These are phyloP conservation scores for Wasmannia auropunctata DNA, from an alignment of 1,140 invertebrate species.

Conservation along the genomic window DNA sequence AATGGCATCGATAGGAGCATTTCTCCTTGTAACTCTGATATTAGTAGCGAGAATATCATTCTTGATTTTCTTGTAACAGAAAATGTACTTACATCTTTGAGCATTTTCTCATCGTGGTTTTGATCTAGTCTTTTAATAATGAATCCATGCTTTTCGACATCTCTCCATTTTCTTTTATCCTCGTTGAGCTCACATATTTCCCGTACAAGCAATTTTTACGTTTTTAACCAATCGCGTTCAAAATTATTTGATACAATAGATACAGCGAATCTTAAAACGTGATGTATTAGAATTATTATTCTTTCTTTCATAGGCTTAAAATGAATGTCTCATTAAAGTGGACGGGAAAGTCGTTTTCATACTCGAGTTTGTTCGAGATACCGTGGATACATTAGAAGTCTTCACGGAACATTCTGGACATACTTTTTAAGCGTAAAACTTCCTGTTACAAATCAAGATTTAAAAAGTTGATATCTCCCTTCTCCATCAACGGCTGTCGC, in stretches of 20 bases:
- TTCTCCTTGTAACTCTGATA: neutral
- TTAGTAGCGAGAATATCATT: neutral
- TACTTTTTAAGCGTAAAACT: neutral
- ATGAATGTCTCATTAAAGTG: neutral
- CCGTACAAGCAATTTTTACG: too few relatives aligned
- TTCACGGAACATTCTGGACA: neutral
- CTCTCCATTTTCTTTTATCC: neutral
- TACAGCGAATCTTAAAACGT: neutral
- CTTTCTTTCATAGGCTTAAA: neutral
- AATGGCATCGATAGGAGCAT: neutral
- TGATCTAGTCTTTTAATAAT: neutral
- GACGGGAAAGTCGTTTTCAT: neutral
- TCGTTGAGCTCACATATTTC: neutral
- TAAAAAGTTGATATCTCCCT: slow-evolving; percentile 35
- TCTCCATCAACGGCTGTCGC: neutral
- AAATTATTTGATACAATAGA: neutral
- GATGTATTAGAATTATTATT: neutral
- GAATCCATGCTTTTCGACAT: neutral
- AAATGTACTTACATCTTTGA: neutral
- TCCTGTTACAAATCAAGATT: slow-evolving; percentile 31
- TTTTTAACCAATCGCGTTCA: neutral
- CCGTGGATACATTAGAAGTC: neutral
- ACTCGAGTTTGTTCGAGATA: neutral
- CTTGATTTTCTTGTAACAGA: neutral
- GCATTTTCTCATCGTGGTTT: neutral